Conservation (phyloP, 2,797 vertebrate genomes). For the Simalia tracyae region DNA sequence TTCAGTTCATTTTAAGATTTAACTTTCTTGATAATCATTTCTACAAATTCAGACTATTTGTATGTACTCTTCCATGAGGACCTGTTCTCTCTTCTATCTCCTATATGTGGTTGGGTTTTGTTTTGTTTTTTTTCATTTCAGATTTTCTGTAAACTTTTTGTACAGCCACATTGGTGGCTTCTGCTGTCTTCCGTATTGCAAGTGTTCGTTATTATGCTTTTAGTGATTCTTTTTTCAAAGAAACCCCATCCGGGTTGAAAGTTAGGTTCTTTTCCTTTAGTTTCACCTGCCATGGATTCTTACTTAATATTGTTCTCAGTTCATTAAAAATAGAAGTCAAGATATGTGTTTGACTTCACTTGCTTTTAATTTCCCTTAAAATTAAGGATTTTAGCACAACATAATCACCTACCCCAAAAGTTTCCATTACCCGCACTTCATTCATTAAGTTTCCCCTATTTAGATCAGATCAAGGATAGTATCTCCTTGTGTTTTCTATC, state of each 20-base stretch:
- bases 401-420: not conserved
- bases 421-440: not conserved
- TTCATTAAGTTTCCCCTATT: not conserved
- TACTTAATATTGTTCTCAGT: not conserved
- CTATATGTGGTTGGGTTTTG: not conserved
- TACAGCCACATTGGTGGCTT: not conserved
- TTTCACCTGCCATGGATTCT: not conserved
- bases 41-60: not conserved
- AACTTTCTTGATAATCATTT: not conserved
- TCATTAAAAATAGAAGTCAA: not conserved
- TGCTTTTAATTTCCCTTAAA: not conserved
- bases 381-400: not conserved
- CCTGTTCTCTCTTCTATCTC: not conserved
- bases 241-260: not conserved
- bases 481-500: not conserved
- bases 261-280: not conserved
- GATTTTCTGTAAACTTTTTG: not conserved
- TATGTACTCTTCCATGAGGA: not conserved
- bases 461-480: not conserved
- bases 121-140: not conserved
- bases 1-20: not conserved
- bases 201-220: not conserved
- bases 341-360: not conserved
- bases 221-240: not conserved
- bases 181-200: not conserved